Percentiles rank a stretch among this genome's conserved stretches.
These are phyloP conservation scores for Calliphora vicina DNA, from an alignment of 1,140 invertebrate species.

Conservation along the genomic window DNA sequence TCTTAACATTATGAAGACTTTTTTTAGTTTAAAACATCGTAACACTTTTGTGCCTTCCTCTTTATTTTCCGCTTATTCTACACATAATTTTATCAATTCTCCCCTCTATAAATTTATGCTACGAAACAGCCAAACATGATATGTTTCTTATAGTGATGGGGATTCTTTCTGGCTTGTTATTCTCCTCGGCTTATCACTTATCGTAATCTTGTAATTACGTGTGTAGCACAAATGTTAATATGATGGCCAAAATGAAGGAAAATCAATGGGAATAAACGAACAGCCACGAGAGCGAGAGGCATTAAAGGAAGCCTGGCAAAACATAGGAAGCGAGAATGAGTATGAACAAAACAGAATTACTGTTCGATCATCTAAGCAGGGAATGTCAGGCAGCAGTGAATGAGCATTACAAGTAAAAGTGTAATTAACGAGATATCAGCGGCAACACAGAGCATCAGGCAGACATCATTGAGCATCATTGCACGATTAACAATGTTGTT, in stretches of 20 bases:
- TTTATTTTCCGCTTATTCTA: too few relatives aligned
- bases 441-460: neutral
- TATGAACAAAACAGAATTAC: too few relatives aligned
- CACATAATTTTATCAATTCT: too few relatives aligned
- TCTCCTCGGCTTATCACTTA: slow-evolving; percentile 18
- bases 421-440: slow-evolving; percentile 31
- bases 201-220: slow-evolving; percentile 37
- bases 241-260: neutral
- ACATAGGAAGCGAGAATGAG: neutral
- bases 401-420: slow-evolving; percentile 23
- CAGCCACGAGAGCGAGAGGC: neutral
- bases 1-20: too few relatives aligned
- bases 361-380: neutral
- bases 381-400: neutral
- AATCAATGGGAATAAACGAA: slow-evolving; percentile 7
- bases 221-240: slow-evolving; percentile 30
- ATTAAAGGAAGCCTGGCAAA: neutral
- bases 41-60: too few relatives aligned
- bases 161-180: neutral
- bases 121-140: neutral
- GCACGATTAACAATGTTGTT: slow-evolving; percentile 27
- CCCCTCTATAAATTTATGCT: neutral
- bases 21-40: too few relatives aligned
- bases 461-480: neutral
- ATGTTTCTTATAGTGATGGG: neutral